Conservation (phyloP, 1,140 invertebrate genomes). For the Agraylea sexmaculata region DNA sequence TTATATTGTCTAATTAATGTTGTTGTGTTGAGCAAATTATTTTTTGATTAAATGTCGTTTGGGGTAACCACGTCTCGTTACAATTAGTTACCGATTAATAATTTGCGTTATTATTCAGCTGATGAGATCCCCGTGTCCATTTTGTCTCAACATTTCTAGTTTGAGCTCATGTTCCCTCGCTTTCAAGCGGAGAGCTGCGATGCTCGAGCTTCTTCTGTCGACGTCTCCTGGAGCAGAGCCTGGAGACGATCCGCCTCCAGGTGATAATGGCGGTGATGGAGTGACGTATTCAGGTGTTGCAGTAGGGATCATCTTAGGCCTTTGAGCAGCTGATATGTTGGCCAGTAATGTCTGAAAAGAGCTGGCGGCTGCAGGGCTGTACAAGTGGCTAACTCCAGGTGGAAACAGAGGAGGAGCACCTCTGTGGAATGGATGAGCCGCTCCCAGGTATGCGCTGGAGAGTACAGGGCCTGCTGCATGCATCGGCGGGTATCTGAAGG, state of each 20-base stretch:
- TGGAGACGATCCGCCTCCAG: conserved; percentile 31
- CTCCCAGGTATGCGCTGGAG: conserved; percentile 28
- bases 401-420: conserved; percentile 50
- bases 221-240: conserved; percentile 38
- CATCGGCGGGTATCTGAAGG: conserved; percentile 44
- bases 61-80: too few species aligned
- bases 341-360: conserved; percentile 77
- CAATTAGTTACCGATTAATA: too few species aligned
- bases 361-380: conserved; percentile 50
- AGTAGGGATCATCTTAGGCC: conserved; percentile 33
- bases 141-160: conserved; percentile 70
- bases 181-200: conserved; percentile 78
- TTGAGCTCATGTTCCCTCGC: conserved; percentile 85
- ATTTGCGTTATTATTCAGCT: too few species aligned
- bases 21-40: too few species aligned
- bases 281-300: conserved; percentile 43
- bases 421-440: conserved; percentile 45
- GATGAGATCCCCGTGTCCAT: conserved; percentile 61
- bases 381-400: conserved; percentile 49
- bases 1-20: too few species aligned
- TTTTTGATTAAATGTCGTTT: too few species aligned
- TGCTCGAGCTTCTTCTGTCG: conserved; percentile 78
- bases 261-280: conserved; percentile 43
- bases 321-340: conserved; percentile 61
- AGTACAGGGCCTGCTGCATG: conserved; percentile 32